phyloP scores from a whole-genome alignment of 1,140 invertebrate genomes.

The Caenorhabditis briggsae region DNA sequence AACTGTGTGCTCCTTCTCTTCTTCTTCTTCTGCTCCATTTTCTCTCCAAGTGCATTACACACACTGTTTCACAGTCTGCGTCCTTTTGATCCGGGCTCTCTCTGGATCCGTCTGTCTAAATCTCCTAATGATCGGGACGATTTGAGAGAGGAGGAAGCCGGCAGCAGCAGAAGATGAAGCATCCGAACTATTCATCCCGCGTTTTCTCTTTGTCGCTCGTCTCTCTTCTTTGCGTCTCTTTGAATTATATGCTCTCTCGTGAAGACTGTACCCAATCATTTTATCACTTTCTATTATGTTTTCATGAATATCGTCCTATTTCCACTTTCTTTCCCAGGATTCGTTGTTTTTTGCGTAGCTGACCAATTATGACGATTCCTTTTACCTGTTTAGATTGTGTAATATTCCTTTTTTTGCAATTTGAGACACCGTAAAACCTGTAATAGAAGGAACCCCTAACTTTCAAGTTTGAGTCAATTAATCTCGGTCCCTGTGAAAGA shows the following conservation, averaged over 20 bases:
- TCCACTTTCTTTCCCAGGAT: background rate
- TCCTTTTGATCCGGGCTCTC: background rate
- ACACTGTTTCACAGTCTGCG: constrained; percentile 33
- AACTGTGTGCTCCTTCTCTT: constrained; percentile 16
- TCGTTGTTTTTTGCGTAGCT: background rate
- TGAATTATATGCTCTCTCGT: background rate
- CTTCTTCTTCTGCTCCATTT: constrained; percentile 42
- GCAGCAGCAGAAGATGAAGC: constrained; percentile 25
- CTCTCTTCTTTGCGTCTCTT: constrained; percentile 31
- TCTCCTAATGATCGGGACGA: constrained; percentile 49
- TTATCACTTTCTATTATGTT: constrained; percentile 31
- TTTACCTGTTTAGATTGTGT: background rate
- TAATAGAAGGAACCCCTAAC: too few relatives aligned
- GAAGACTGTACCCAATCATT: constrained; percentile 30
- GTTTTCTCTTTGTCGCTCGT: constrained; percentile 34
- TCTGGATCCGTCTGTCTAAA: constrained; percentile 44
- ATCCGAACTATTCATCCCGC: constrained; percentile 43
- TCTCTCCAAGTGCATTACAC: constrained; percentile 52
- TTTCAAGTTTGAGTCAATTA: too few relatives aligned
- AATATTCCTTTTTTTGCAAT: too few relatives aligned
- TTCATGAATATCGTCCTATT: background rate
- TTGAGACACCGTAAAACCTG: too few relatives aligned
- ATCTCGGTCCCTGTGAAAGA: too few relatives aligned
- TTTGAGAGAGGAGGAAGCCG: constrained; percentile 1
- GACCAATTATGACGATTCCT: too few relatives aligned